Evolutionary conservation across 1,140 invertebrate genomes (phyloP).

Genomic region (Physella acuta): DNA sequence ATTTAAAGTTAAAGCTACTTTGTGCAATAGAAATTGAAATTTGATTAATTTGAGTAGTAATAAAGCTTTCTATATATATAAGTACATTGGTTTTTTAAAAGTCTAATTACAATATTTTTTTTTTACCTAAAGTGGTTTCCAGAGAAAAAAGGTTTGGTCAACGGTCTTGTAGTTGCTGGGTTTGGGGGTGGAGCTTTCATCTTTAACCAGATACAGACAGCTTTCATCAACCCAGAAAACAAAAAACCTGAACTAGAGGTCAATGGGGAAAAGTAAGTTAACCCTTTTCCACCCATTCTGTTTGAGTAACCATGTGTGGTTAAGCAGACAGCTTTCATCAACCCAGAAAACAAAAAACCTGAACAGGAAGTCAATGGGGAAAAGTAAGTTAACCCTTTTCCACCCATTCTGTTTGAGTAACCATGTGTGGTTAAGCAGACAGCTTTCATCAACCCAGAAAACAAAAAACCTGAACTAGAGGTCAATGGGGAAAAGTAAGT

Average conservation of each 20-base stretch:
- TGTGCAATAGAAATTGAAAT: too few species aligned
- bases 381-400: conserved; percentile 30
- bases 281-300: neutral
- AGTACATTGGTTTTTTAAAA: neutral
- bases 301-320: neutral
- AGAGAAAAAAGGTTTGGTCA: conserved; percentile 58
- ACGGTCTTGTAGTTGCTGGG: conserved; percentile 60
- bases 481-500: conserved; percentile 36
- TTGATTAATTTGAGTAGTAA: too few species aligned
- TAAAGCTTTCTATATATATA: too few species aligned
- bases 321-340: conserved; percentile 58
- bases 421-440: conserved; percentile 43
- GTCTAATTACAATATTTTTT: neutral
- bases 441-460: conserved; percentile 59
- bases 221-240: conserved; percentile 61
- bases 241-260: conserved; percentile 34
- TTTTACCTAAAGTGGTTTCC: conserved; percentile 60
- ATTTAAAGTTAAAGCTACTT: too few species aligned
- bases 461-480: conserved; percentile 41
- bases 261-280: conserved; percentile 34
- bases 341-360: conserved; percentile 57
- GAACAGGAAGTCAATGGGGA: conserved; percentile 28
- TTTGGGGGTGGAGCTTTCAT: conserved; percentile 60
- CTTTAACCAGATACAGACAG: conserved; percentile 60
- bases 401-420: neutral